These are phyloP conservation scores for Tamias sibiricus DNA, from an alignment of 2,113 vertebrate species.

Conservation along the genomic window DNA sequence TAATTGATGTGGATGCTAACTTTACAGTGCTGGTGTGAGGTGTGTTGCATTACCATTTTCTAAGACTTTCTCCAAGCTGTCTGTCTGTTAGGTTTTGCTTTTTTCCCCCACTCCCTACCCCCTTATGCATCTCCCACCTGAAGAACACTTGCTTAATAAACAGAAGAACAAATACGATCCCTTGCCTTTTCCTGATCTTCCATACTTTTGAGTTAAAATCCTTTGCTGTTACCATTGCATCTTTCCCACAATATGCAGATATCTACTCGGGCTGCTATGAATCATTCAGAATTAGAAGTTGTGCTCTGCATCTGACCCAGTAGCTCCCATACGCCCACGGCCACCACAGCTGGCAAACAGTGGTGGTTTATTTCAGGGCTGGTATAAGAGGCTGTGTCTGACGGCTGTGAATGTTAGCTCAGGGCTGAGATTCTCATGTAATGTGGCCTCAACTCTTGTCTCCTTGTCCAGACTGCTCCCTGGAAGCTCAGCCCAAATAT, in stretches of 20 bases:
- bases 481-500: conserved; percentile 95
- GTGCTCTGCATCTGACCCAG: not conserved
- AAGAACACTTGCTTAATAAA: not conserved
- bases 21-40: not conserved
- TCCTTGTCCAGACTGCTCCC: conserved; percentile 85
- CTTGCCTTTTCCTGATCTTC: not conserved
- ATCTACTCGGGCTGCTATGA: not conserved
- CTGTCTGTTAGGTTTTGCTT: not conserved
- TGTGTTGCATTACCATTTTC: not conserved
- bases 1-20: not conserved
- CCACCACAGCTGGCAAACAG: not conserved
- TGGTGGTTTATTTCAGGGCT: conserved; percentile 58
- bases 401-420: not conserved
- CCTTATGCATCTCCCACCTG: not conserved
- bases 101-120: not conserved
- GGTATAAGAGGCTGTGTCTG: conserved; percentile 33
- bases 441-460: conserved; percentile 74
- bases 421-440: not conserved
- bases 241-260: not conserved
- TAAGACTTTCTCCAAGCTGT: not conserved
- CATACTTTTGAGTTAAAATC: not conserved
- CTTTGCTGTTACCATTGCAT: not conserved
- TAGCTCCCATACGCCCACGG: not conserved
- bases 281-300: conserved; percentile 29
- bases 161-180: not conserved